Base-by-base conservation (phyloP, 2,113 vertebrate species). In the Irena cyanogastra region DNA sequence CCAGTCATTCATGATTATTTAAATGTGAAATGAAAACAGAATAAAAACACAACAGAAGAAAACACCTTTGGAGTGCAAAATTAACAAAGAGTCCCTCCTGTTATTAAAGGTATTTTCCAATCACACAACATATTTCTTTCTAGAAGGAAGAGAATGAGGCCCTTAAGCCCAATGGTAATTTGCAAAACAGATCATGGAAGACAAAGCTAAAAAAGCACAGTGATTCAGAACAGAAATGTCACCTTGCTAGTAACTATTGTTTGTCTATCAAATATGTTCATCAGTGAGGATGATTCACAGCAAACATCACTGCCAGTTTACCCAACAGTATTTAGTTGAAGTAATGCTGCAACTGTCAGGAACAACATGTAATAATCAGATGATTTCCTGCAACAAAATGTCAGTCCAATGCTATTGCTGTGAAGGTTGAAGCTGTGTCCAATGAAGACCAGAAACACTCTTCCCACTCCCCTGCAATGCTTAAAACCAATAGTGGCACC, bases 381-480 rank as follows among this genome's bases (percentile, higher is more conserved):
- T 8, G 12, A 61, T 31, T 70, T 83, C 52, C 54, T 74, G 52
- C 56, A 66, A 57, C 3, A 23, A 61, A 61, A 59, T 7, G 14
- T 12, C 54, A 81, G 57, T 15, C 24, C 59, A 47, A 0, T 2
- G 18, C 22, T 44, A 14, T 1, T n/a, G 52, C 64, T 44, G 47
- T 3, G 22, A 49, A 64, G 39, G 24, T 41, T 68, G 41, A 37
- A 57, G 84, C 45, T 42, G 50, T 39, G 79, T 28, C 61, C 57
- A 56, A 4, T 4, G 39, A 54, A 86, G 39, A 26, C 14, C 64
- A 59, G n/a, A 57, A 91, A 74, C 3, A 2, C 4, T n/a, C 6
- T 17, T 39, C 26, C 17, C 0, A 0, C 3, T 6, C 13, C 7
- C 2, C 16, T 41, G n/a, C 1, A 4, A 61, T 4, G 24, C 37